Evolutionary conservation across 2,797 vertebrate genomes (phyloP), one percentile per base, ranked within the genome.

Genomic region (Liparis tanakae): DNA sequence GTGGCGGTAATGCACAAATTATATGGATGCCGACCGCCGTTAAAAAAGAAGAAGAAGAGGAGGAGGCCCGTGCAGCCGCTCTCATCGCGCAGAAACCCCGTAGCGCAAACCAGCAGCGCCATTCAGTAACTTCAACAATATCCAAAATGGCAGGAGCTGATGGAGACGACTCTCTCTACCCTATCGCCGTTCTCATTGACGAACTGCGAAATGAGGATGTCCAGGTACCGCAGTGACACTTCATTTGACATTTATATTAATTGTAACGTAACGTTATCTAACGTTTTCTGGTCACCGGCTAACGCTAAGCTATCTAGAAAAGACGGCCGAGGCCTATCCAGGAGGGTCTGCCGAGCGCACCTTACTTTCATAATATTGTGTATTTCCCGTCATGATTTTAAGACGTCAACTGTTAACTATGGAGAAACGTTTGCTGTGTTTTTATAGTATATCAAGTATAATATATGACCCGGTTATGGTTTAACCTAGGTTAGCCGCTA

Each of bases 61-160:
- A 30, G 3, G 25, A 30, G 3, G n/a, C n/a, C 25, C 25, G 25
- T 30, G 25, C 25, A 72, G 60, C 50, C 75, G 82, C 70, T 44
- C 69, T 7, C 70, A 78, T 81, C 50, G 33, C 43, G 72, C 84
- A 85, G 91, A 94, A 93, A 94, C 92, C 94, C 94, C 92, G 90
- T 94, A 93, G 88, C 73, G 69, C 78, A 72, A 79, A 80, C 80
- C 78, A 72, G 81, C 80, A 90, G 82, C 90, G 88, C 93, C 89
- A 93, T 93, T 92, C 90, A 66, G 13, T 72, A 87, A 85, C 80
- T 79, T 72, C 76, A 84, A 78, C 68, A 86, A 63, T 72, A 78
- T 91, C 89, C 90, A 95, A 95, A 94, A 96, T 96, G 96, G 96
- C 96, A 80, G 96, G 95, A 93, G 95, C 95, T 66, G 96, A 96